Evolutionary conservation across 1,140 invertebrate genomes (phyloP), one percentile per base, ranked within the genome.

Genomic region (Cotesia vestalis): DNA sequence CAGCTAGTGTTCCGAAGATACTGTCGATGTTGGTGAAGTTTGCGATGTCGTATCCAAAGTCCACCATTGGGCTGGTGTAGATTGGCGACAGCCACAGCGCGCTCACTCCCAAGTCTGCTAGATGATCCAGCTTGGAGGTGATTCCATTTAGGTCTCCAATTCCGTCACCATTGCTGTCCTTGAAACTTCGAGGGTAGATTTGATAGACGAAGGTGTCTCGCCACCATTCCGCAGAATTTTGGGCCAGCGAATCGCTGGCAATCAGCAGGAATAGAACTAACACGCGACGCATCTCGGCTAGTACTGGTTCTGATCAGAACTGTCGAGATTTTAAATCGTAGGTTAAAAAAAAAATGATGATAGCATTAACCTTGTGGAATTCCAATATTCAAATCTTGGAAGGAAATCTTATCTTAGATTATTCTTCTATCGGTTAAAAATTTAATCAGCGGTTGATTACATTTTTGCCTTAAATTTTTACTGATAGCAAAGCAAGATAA

Each of bases 101-200:
- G 9, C 85, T 84, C 11, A 87, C 80, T 11, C 85, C 86, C 11
- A 79, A 52, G 14, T 79, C 78, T 46, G 69, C 74, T 1, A 79
- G 20, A 61, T 81, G 78, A 0, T 78, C 79, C 4, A 79, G 62
- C 59, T 76, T 77, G 40, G 71, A 63, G 6, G 59, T 73, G 4
- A 82, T 80, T 3, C 79, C 81, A 71, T 86, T 84, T 3, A 96
- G 80, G 82, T 95, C 94, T 0, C 94, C 94, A 14, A 93, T 86
- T 1, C 94, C 94, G 80, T 95, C 91, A 1, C 89, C 91, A 79
- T 94, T 88, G 64, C 89, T 90, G 79, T 96, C 94, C 77, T 91
- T 91, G 81, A 94, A 96, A 2, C 93, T 94, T 66, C 92, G 85
- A 0, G 92, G 92, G 80, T 95, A 94, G 57, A 95, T 90, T 83